phyloP scores from a whole-genome alignment of 2,888 invertebrate species.

The Pecten maximus region DNA sequence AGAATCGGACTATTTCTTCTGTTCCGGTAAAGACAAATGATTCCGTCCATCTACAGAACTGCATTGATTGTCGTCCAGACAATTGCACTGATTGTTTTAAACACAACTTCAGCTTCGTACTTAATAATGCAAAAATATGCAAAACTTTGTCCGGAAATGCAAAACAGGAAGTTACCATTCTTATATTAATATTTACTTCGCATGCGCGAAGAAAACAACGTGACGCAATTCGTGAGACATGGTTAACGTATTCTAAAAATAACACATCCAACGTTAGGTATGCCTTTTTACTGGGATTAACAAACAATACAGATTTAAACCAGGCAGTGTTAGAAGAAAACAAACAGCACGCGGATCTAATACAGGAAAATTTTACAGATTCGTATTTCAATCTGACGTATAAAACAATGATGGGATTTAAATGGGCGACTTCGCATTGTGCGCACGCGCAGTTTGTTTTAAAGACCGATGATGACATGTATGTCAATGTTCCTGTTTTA shows the following conservation, averaged over 20 bases:
- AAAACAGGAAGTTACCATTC: constrained; percentile 45
- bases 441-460: constrained; percentile 54
- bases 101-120: constrained; percentile 51
- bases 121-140: constrained; percentile 51
- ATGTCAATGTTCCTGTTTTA: constrained; percentile 45
- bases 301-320: constrained; percentile 17
- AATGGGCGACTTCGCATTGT: constrained; percentile 56
- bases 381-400: constrained; percentile 58
- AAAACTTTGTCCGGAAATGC: not conserved
- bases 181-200: constrained; percentile 47
- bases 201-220: constrained; percentile 43
- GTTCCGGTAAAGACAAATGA: not conserved
- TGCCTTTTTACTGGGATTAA: constrained; percentile 56
- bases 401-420: constrained; percentile 59
- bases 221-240: constrained; percentile 55
- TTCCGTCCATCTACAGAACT: not conserved
- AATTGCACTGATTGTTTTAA: constrained; percentile 51
- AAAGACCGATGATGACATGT: constrained; percentile 63
- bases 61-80: not conserved
- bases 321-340: constrained; percentile 49
- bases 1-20: too few species aligned
- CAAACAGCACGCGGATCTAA: constrained; percentile 52
- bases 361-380: constrained; percentile 57
- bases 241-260: constrained; percentile 49
- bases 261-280: constrained; percentile 53